A percentile compares a stretch with the other conserved stretches of the same genome.
Evolutionary conservation across 1,140 invertebrate species (phyloP).

Genomic region (Teleogryllus occipitalis): DNA sequence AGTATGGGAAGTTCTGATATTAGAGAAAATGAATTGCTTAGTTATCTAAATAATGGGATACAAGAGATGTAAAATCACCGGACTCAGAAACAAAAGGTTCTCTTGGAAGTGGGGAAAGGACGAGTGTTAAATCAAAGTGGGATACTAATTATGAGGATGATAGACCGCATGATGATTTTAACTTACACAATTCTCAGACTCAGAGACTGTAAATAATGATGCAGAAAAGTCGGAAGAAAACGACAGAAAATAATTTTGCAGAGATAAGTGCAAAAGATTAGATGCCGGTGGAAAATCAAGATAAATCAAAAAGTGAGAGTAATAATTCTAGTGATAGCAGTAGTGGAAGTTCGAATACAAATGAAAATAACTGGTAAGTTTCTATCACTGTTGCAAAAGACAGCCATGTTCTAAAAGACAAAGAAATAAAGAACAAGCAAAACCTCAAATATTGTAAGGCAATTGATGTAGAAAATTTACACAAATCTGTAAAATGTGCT

Average conservation of each 20-base stretch:
- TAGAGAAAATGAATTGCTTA: slow-evolving; percentile 11
- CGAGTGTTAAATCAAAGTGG: slow-evolving; percentile 18
- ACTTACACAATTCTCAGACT: neutral
- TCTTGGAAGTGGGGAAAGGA: slow-evolving; percentile 9
- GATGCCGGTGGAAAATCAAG: neutral
- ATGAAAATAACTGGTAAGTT: neutral
- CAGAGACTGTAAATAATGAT: neutral
- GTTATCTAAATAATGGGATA: slow-evolving; percentile 5
- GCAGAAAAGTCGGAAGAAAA: neutral
- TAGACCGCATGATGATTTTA: neutral
- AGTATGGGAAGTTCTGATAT: neutral
- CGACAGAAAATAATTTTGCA: neutral
- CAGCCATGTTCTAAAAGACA: neutral
- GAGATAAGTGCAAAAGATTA: neutral
- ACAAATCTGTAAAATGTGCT: neutral
- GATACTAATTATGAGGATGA: slow-evolving; percentile 22
- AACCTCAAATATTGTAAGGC: neutral
- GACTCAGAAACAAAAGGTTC: neutral
- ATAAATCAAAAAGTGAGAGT: neutral
- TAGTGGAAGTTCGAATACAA: neutral
- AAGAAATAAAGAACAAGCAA: neutral
- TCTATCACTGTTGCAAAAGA: neutral
- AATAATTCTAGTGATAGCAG: neutral
- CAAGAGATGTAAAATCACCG: neutral
- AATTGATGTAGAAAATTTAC: neutral